These are phyloP conservation scores for Hirtodrosophila alboralis DNA, from an alignment of 2,888 invertebrate species.

Conservation along the genomic window DNA sequence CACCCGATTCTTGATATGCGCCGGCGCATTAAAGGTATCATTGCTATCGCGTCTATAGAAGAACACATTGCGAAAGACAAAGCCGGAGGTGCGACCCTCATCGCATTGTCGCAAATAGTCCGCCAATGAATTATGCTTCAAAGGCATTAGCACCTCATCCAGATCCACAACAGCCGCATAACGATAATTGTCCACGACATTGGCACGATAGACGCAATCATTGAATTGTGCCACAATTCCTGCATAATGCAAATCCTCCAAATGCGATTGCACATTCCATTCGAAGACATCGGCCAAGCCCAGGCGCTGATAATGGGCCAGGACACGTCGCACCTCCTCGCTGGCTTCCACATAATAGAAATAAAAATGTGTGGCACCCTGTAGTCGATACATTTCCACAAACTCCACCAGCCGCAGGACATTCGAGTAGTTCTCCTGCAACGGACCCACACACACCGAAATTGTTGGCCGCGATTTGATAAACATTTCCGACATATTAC, in stretches of 20 bases:
- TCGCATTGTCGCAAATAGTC: conserved; percentile 77
- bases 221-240: conserved; percentile 95
- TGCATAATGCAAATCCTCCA: conserved; percentile 85
- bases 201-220: conserved; percentile 95
- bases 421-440: conserved; percentile 83
- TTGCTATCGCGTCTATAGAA: conserved; percentile 84
- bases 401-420: conserved; percentile 85
- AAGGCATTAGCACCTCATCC: conserved; percentile 93
- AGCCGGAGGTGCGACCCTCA: conserved; percentile 82
- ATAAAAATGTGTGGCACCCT: conserved; percentile 84
- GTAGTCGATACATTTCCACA: conserved; percentile 84
- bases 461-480: conserved; percentile 71
- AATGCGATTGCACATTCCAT: conserved; percentile 83
- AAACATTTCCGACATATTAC: conserved; percentile 72
- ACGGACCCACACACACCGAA: conserved; percentile 84
- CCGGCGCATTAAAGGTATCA: conserved; percentile 80
- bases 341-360: conserved; percentile 84
- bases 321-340: conserved; percentile 80
- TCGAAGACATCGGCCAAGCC: conserved; percentile 82
- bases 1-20: conserved; percentile 75
- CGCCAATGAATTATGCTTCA: conserved; percentile 89
- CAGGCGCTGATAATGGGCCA: conserved; percentile 80
- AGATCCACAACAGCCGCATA: conserved; percentile 93
- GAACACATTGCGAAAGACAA: conserved; percentile 85
- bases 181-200: conserved; percentile 88